These are phyloP conservation scores for Channa argus DNA, from an alignment of 2,113 vertebrate genomes.

Conservation along the genomic window DNA sequence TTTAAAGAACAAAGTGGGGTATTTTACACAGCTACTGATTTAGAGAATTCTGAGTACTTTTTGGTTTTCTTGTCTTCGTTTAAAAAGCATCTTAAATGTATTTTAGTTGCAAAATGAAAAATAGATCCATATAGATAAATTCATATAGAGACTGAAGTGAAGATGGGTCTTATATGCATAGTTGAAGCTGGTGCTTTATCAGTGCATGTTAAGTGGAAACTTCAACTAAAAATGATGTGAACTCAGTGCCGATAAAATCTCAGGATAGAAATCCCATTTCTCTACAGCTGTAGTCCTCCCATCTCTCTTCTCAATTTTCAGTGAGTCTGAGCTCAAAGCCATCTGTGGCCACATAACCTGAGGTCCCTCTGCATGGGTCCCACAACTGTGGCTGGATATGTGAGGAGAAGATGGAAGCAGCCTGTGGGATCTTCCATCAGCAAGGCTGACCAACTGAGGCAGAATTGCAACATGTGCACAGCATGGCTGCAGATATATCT, in stretches of 20 bases:
- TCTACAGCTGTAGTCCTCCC: conserved; percentile 30
- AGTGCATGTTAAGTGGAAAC: conserved; percentile 17
- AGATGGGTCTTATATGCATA: conserved; percentile 17
- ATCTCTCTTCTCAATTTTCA: conserved; percentile 10
- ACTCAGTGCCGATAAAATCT: conserved; percentile 34
- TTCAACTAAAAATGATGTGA: conserved; percentile 29
- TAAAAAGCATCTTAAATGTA: conserved; percentile 22
- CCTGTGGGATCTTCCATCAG: conserved; percentile 54
- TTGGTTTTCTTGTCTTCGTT: no score
- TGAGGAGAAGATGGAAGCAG: conserved; percentile 41
- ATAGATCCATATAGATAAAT: conserved; percentile 49
- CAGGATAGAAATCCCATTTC: conserved; percentile 32
- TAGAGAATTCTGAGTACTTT: conserved; percentile 40
- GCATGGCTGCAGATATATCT: conserved; percentile 42
- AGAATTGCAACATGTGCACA: conserved; percentile 42
- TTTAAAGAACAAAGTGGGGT: background rate
- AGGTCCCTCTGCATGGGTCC: conserved; percentile 34
- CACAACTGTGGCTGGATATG: conserved; percentile 38
- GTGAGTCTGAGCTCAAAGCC: conserved; percentile 36
- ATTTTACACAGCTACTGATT: background rate
- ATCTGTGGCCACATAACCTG: conserved; percentile 52
- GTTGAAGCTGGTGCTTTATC: conserved; percentile 34
- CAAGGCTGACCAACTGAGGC: conserved; percentile 56
- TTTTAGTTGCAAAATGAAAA: conserved; percentile 49
- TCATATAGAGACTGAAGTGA: conserved; percentile 19